A percentile compares a stretch with the other conserved stretches of the same genome.
Conservation (phyloP, 2,113 vertebrate species). For the Gopherus evgoodei region DNA sequence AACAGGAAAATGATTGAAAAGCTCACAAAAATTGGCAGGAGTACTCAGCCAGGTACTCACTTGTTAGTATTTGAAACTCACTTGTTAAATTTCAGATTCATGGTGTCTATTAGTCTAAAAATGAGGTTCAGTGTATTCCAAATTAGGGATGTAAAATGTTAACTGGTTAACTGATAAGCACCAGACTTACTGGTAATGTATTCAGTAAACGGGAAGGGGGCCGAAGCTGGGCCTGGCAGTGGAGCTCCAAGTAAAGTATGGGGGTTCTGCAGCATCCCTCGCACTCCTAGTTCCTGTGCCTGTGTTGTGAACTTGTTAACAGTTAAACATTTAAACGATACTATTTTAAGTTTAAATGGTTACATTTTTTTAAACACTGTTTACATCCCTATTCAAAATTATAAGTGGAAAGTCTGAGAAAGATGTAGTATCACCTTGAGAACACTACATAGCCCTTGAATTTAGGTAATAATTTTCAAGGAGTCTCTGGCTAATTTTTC, state of each 20-base stretch:
- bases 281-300: too few species aligned
- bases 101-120: fast-evolving
- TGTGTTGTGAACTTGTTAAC: too few species aligned
- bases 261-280: too few species aligned
- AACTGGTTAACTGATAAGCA: too few species aligned
- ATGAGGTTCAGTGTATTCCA: background rate
- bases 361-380: too few species aligned
- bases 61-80: background rate
- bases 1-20: background rate
- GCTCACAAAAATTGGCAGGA: background rate
- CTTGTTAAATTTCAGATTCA: background rate
- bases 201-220: too few species aligned
- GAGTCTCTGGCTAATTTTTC: background rate
- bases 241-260: too few species aligned
- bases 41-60: background rate
- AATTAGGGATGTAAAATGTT: background rate
- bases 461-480: background rate
- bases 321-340: too few species aligned
- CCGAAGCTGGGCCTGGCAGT: too few species aligned
- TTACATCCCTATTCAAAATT: background rate
- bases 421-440: background rate
- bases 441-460: background rate
- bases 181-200: too few species aligned
- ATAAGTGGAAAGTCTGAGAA: background rate
- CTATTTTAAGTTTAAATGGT: too few species aligned